Evolutionary conservation across 2,888 invertebrate species (phyloP), one percentile per base, ranked within the genome.

Genomic region (Coremacera marginata): DNA sequence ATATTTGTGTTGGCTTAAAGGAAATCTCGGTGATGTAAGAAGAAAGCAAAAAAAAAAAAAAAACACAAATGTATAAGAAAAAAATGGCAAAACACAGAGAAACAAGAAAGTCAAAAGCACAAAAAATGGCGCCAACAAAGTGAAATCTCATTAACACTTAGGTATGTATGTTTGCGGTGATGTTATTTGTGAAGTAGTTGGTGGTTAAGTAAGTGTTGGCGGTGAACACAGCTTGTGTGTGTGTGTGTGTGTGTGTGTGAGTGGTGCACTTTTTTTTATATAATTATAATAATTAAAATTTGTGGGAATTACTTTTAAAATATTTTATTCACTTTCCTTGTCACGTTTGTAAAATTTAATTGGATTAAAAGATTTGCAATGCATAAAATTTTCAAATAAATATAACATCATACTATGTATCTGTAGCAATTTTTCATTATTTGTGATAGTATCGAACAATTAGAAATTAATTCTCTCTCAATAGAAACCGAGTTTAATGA

Each of bases 81-180:
- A n/a, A n/a, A n/a, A n/a, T n/a, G 14, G 1, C 60, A 14, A 60
- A 60, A 19, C n/a, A 11, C 9, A n/a, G 19, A 37, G 31, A 31
- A 31, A 31, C 27, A n/a, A 27, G 22, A 63, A n/a, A n/a, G 55
- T 11, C 52, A 16, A 25, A 19, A 16, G 31, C 19, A 19, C 27
- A 27, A 25, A 70, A 27, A 25, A 44, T 44, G 8, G 60, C 19
- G 7, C 25, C 34, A 37, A 51, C 55, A 75, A 75, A 67, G 57
- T 22, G 67, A 67, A 75, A 75, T 75, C 75, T 75, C 75, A 75
- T 75, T 75, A 75, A 75, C 75, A 68, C 68, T 68, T 68, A 60
- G 22, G 62, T 25, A 34, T 22, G 67, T 19, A 19, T n/a, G 65
- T 31, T 16, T n/a, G 68, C 49, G 68, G 16, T 19, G 22, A 19